These are phyloP conservation scores for Leucopternis melanops DNA, from an alignment of 2,113 vertebrate genomes.

Conservation along the genomic window DNA sequence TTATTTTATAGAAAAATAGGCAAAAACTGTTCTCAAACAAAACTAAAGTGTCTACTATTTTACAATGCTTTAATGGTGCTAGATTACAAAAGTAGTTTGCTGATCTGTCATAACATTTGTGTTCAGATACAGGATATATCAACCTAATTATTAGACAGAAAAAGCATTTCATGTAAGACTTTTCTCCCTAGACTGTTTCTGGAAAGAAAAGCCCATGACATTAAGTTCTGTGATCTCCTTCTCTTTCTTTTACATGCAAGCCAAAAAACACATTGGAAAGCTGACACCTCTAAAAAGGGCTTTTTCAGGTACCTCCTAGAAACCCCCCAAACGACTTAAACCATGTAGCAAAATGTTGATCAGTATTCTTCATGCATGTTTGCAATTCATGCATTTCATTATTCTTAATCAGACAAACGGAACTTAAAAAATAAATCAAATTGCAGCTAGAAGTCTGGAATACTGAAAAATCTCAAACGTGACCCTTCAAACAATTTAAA, in stretches of 20 bases:
- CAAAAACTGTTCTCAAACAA: neutral
- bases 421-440: neutral
- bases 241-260: neutral
- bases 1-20: neutral
- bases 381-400: accelerated
- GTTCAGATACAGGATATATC: neutral
- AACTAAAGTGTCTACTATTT: neutral
- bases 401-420: neutral
- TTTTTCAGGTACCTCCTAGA: neutral
- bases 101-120: neutral
- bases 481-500: neutral
- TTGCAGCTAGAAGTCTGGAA: neutral
- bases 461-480: neutral
- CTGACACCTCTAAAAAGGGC: neutral
- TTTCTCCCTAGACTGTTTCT: neutral
- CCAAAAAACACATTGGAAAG: neutral
- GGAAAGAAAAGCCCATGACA: neutral
- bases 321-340: neutral
- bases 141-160: neutral
- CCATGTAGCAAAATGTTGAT: neutral
- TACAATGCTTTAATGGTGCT: neutral
- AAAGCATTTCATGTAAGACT: neutral
- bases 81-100: neutral
- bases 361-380: neutral
- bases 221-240: neutral